Conservation (phyloP, 2,888 invertebrate genomes). For the Tetropium fuscum region DNA sequence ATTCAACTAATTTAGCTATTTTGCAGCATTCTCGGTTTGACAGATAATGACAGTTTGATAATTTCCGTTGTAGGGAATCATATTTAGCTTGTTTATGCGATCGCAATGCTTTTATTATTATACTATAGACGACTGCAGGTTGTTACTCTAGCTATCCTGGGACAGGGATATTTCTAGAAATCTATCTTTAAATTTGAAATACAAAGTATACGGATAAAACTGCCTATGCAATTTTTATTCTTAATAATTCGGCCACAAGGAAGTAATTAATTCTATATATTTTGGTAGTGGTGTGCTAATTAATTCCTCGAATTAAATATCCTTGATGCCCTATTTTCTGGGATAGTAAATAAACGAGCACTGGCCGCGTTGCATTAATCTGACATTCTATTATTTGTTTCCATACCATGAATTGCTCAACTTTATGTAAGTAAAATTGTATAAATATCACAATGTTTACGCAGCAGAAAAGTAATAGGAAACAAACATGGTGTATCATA, state of each 20-base stretch:
- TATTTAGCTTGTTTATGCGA: slow-evolving; percentile 13
- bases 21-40: not conserved
- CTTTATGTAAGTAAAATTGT: too few species aligned
- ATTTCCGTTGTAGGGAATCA: not conserved
- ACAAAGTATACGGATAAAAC: slow-evolving; percentile 12
- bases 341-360: slow-evolving; percentile 11
- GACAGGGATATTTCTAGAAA: slow-evolving; percentile 6
- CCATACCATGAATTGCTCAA: too few species aligned
- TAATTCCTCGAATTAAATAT: not conserved
- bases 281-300: slow-evolving; percentile 2
- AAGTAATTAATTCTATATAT: slow-evolving; percentile 8
- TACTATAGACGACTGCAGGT: slow-evolving; percentile 12
- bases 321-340: slow-evolving; percentile 1
- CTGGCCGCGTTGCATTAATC: too few species aligned
- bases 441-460: too few species aligned
- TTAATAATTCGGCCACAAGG: not conserved
- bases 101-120: not conserved
- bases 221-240: slow-evolving; percentile 3
- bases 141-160: slow-evolving; percentile 17
- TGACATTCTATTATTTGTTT: too few species aligned
- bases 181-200: slow-evolving; percentile 19
- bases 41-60: not conserved
- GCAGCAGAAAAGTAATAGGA: too few species aligned
- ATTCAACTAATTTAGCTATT: too few species aligned
- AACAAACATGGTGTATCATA: too few species aligned